Evolutionary conservation across 2,113 vertebrate genomes (phyloP).

Genomic region (Vidua macroura): DNA sequence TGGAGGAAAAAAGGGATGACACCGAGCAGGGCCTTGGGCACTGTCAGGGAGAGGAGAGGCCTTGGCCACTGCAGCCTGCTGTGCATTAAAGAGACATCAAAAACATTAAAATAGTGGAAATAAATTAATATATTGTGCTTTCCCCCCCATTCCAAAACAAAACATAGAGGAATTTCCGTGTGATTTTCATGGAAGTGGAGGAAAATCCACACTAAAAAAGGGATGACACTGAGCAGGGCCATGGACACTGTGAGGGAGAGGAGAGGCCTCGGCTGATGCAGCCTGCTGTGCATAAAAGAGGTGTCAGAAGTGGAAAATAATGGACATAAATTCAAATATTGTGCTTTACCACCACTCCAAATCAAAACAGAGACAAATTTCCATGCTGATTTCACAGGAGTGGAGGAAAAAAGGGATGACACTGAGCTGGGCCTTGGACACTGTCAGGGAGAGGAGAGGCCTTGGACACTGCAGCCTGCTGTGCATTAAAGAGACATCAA

Average conservation of each 20-base stretch:
- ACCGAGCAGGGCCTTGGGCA: background rate
- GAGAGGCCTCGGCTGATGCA: background rate
- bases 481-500: too few species aligned
- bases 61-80: background rate
- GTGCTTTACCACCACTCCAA: too few species aligned
- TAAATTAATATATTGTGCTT: background rate
- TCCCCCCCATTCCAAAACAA: accelerated
- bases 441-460: too few species aligned
- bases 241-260: background rate
- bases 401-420: background rate
- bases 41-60: background rate
- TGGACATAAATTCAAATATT: too few species aligned
- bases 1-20: too few species aligned
- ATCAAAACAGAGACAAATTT: too few species aligned
- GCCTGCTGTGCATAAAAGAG: background rate
- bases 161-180: background rate
- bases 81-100: background rate
- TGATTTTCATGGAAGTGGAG: background rate
- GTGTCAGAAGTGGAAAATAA: background rate
- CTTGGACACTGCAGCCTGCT: too few species aligned
- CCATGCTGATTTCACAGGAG: too few species aligned
- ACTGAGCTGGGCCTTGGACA: background rate
- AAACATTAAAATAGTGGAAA: too few species aligned
- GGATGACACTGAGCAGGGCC: background rate
- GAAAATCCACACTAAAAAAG: background rate